phyloP scores from a whole-genome alignment of 2,113 vertebrate species.

The Corythoichthys intestinalis region DNA sequence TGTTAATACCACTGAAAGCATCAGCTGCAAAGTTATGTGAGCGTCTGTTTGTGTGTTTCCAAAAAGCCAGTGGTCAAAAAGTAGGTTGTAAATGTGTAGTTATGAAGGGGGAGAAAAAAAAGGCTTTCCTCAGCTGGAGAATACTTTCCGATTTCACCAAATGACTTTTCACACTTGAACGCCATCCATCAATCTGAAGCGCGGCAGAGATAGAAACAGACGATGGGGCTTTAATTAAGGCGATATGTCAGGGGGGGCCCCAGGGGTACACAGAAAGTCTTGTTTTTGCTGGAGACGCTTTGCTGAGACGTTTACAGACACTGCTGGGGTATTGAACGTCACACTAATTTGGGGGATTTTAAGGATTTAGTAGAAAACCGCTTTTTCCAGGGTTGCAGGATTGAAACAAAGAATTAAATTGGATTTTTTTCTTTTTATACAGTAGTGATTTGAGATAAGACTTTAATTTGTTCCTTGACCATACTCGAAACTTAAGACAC shows the following conservation, averaged over 20 bases:
- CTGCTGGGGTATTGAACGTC: neutral
- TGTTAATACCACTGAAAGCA: constrained; percentile 13
- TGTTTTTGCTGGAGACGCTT: constrained; percentile 8
- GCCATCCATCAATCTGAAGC: constrained; percentile 32
- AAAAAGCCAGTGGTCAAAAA: constrained; percentile 6
- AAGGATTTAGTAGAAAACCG: neutral
- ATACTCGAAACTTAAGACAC: neutral
- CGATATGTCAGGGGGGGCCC: neutral
- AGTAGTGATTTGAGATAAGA: too few species aligned
- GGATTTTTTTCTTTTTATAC: too few species aligned
- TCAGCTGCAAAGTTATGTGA: neutral
- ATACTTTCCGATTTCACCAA: constrained; percentile 28
- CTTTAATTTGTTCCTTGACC: neutral
- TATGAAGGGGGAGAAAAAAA: constrained; percentile 7
- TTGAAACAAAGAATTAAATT: neutral
- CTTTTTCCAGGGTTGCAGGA: neutral
- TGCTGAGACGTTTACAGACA: neutral
- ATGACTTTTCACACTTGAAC: constrained; percentile 22
- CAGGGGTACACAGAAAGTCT: neutral
- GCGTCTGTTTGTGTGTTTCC: neutral
- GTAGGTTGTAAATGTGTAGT: neutral
- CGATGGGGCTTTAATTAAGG: constrained; percentile 6
- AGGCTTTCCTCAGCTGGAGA: constrained; percentile 5
- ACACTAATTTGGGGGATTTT: neutral
- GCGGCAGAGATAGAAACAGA: constrained; percentile 14